Conservation (phyloP, 2,797 vertebrate species). For the Amphiprion clarkii region DNA sequence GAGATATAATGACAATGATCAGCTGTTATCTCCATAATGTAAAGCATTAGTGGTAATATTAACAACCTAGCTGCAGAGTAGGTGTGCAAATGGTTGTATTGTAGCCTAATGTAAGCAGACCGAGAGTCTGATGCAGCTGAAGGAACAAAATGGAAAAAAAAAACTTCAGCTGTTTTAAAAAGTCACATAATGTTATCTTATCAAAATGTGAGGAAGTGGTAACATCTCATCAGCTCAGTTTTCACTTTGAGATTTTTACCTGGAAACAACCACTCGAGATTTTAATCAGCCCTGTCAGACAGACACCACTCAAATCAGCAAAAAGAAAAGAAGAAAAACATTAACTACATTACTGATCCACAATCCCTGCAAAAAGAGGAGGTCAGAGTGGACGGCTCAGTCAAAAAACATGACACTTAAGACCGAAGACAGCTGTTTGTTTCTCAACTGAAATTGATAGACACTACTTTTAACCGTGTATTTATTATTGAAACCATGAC, state of each 20-base stretch:
- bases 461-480: too few species aligned
- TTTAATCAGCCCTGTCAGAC: conserved; percentile 2
- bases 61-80: neutral
- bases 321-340: neutral
- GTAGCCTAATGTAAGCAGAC: neutral
- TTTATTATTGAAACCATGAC: too few species aligned
- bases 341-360: too few species aligned
- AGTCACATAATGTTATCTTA: too few species aligned
- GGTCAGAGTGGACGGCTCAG: too few species aligned
- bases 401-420: too few species aligned
- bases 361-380: too few species aligned
- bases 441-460: too few species aligned
- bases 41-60: neutral
- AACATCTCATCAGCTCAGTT: conserved; percentile 17
- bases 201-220: neutral
- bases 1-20: neutral
- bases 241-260: conserved; percentile 2
- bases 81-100: neutral
- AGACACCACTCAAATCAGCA: neutral
- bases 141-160: neutral
- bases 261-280: conserved; percentile 13
- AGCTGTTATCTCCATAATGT: neutral
- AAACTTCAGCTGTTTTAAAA: neutral
- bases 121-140: too few species aligned
- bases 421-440: too few species aligned